Conservation (phyloP, 2,888 invertebrate genomes). For the Ennomos quercinarius region DNA sequence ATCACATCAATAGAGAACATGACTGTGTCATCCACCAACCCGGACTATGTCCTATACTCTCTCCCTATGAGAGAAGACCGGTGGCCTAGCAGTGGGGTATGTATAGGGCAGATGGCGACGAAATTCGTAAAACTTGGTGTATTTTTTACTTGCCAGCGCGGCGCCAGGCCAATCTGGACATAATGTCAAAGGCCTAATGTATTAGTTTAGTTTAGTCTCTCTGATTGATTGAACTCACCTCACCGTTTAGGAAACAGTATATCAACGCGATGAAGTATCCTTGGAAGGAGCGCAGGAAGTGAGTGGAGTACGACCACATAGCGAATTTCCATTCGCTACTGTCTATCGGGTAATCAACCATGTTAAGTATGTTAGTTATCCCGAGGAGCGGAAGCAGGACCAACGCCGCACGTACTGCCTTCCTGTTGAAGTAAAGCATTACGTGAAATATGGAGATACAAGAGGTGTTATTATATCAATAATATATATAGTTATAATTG, state of each 20-base stretch:
- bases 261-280: conserved; percentile 92
- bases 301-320: conserved; percentile 91
- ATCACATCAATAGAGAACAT: no score
- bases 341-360: conserved; percentile 89
- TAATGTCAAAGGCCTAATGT: neutral
- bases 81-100: no score
- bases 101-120: no score
- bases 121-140: no score
- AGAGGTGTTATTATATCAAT: no score
- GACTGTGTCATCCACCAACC: no score
- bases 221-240: conserved; percentile 82
- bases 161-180: no score
- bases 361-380: conserved; percentile 91
- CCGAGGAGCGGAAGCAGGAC: conserved; percentile 92
- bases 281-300: conserved; percentile 93
- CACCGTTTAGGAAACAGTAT: conserved; percentile 93
- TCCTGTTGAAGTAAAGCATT: conserved; percentile 75
- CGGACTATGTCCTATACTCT: no score
- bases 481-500: no score
- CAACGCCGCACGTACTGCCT: conserved; percentile 92
- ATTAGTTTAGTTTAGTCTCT: neutral
- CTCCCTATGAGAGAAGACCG: no score
- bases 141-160: no score
- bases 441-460: no score
- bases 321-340: conserved; percentile 89